phyloP scores from a whole-genome alignment of 2,113 vertebrate species.

The Trichomycterus rosablanca region DNA sequence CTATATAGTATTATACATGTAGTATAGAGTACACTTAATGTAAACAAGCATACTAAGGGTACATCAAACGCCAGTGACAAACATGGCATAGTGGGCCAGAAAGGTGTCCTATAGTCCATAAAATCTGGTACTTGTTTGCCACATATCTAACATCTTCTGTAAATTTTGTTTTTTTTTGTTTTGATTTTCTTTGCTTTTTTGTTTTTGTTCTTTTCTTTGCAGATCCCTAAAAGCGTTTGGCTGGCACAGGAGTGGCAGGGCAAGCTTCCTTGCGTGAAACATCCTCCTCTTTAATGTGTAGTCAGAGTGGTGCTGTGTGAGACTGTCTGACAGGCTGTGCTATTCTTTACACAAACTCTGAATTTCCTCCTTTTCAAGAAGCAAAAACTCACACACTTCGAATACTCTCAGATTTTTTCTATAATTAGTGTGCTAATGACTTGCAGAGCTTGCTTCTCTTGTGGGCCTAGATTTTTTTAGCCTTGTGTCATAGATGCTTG shows the following conservation, averaged over 20 bases:
- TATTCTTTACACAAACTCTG: conserved; percentile 34
- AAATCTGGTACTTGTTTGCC: conserved; percentile 48
- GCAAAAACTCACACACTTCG: conserved; percentile 17
- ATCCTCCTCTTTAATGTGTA: conserved; percentile 46
- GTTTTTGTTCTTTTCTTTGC: conserved; percentile 70
- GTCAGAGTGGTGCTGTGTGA: conserved; percentile 41
- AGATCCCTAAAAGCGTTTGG: conserved; percentile 80
- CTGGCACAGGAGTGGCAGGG: conserved; percentile 68
- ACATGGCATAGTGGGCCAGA: no score
- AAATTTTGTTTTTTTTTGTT: conserved; percentile 52
- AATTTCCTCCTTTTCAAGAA: conserved; percentile 36
- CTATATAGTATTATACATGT: no score
- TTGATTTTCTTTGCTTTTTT: conserved; percentile 50
- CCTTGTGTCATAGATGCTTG: conserved; percentile 35
- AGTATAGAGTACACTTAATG: no score
- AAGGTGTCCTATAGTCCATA: conserved; percentile 10
- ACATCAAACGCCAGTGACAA: no score
- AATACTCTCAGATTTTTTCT: conserved; percentile 6
- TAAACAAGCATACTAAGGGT: no score
- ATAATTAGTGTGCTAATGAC: conserved; percentile 34
- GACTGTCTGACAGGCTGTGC: conserved; percentile 39
- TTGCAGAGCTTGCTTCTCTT: conserved; percentile 44
- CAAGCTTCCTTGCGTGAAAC: conserved; percentile 69
- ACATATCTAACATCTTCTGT: conserved; percentile 54
- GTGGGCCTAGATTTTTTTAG: conserved; percentile 34